Percentiles rank a stretch among this genome's conserved stretches.
These are phyloP conservation scores for Lepilemur ruficaudatus DNA, from an alignment of 2,797 vertebrate genomes.

Conservation along the genomic window DNA sequence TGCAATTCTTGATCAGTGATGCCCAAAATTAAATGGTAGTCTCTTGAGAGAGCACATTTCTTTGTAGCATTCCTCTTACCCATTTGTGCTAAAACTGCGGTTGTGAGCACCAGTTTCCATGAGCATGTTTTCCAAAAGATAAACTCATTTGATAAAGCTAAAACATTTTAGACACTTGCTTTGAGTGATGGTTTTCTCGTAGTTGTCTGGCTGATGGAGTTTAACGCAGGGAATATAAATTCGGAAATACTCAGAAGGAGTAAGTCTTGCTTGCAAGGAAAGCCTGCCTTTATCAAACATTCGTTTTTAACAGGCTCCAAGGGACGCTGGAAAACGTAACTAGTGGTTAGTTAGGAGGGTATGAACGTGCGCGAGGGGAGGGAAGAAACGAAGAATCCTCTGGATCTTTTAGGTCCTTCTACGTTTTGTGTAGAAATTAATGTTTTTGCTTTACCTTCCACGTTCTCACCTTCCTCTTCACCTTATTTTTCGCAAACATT, in stretches of 20 bases:
- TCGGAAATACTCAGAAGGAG: neutral
- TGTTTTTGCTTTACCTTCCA: neutral
- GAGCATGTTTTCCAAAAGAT: neutral
- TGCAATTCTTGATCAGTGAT: constrained; percentile 36
- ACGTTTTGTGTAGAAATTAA: neutral
- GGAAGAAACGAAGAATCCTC: no score
- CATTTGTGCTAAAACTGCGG: neutral
- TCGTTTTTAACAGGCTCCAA: neutral
- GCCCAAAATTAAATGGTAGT: constrained; percentile 64
- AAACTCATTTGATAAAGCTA: neutral
- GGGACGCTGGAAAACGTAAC: neutral
- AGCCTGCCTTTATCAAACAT: neutral
- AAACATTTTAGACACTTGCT: neutral
- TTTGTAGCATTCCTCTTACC: neutral
- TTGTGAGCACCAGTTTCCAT: neutral
- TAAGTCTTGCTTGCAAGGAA: neutral
- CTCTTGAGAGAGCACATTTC: constrained; percentile 26
- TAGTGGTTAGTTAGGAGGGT: no score
- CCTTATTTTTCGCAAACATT: neutral
- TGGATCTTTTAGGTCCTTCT: neutral
- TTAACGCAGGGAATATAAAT: neutral
- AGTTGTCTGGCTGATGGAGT: neutral
- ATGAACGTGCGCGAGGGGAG: neutral
- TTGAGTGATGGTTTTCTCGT: neutral
- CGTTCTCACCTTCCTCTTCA: neutral